Conservation (phyloP, 2,113 vertebrate species). For the Tachycineta bicolor region DNA sequence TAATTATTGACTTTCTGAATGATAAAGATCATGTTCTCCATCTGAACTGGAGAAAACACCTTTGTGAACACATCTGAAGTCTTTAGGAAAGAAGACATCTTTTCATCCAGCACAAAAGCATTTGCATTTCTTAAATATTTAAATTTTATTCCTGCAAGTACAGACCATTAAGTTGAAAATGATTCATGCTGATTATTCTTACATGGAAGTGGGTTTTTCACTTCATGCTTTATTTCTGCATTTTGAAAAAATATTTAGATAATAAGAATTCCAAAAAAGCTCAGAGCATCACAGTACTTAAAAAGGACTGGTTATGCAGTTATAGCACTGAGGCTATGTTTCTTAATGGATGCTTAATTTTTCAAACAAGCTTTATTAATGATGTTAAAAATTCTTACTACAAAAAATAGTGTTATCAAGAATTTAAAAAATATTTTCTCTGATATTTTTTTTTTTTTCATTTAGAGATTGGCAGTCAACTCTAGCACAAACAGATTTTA, state of each 20-base stretch:
- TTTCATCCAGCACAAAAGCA: not conserved
- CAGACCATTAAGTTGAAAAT: not conserved
- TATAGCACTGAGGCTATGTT: not conserved
- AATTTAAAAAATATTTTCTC: not conserved
- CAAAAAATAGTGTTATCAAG: not conserved
- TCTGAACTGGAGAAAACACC: not conserved
- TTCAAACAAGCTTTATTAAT: not conserved
- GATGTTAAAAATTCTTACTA: not conserved
- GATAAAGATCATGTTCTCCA: not conserved
- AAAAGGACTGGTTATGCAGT: not conserved
- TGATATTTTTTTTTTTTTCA: not conserved
- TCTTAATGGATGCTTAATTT: not conserved
- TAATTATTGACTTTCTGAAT: not conserved
- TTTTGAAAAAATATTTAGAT: not conserved
- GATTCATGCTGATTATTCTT: not conserved
- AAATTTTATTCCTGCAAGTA: not conserved
- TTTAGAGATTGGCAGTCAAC: not conserved
- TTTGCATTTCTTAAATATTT: not conserved
- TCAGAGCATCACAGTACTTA: not conserved
- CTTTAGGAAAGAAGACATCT: not conserved
- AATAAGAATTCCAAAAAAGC: not conserved
- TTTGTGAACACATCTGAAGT: not conserved
- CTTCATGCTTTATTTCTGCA: not conserved
- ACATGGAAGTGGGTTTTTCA: not conserved
- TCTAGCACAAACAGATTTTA: not conserved